phyloP scores from a whole-genome alignment of 2,113 vertebrate species.

The Anolis carolinensis region DNA sequence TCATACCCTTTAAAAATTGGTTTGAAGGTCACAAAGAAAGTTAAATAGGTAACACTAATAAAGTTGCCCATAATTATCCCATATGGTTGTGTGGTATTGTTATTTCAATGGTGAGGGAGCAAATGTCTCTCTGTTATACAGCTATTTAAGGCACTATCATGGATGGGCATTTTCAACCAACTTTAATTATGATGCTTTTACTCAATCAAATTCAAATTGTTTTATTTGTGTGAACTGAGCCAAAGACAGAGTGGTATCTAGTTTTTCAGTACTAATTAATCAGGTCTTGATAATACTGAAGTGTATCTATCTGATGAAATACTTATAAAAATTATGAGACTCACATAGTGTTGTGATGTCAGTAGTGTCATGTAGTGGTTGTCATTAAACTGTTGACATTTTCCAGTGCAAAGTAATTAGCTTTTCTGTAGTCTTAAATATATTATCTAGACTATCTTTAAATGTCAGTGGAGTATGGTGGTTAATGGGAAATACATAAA shows the following conservation, averaged over 20 bases:
- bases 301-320: conserved; percentile 12
- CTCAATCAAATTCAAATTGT: conserved; percentile 15
- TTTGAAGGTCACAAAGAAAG: too few relatives aligned
- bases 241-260: background rate
- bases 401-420: conserved; percentile 44
- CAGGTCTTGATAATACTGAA: conserved; percentile 9
- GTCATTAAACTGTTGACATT: conserved; percentile 45
- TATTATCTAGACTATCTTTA: conserved; percentile 39
- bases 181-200: background rate
- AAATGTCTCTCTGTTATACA: too few relatives aligned
- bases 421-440: conserved; percentile 49
- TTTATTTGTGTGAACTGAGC: background rate
- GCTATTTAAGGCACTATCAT: background rate
- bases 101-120: too few relatives aligned
- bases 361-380: conserved; percentile 20
- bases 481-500: conserved; percentile 53
- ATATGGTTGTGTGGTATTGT: too few relatives aligned
- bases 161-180: background rate
- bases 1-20: too few relatives aligned
- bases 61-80: too few relatives aligned
- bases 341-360: conserved; percentile 4
- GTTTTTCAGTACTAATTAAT: background rate
- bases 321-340: conserved; percentile 1
- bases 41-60: too few relatives aligned
- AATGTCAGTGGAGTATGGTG: conserved; percentile 35